phyloP scores from a whole-genome alignment of 2,888 invertebrate genomes.

The Heliconius erato region DNA sequence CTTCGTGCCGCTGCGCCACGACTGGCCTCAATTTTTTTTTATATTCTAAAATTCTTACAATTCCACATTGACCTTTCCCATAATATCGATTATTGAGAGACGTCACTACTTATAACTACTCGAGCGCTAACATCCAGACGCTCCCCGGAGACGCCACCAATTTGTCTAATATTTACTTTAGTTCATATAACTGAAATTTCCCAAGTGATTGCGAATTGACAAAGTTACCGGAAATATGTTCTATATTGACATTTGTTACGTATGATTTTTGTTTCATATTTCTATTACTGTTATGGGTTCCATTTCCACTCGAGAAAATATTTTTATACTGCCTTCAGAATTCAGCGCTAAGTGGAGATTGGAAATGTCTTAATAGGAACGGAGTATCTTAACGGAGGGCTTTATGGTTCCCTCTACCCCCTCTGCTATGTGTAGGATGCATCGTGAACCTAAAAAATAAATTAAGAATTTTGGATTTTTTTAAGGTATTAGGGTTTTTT shows the following conservation, averaged over 20 bases:
- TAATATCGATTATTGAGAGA: neutral
- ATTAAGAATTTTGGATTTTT: too few species aligned
- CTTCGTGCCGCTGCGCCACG: too few species aligned
- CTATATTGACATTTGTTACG: neutral
- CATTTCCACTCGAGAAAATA: too few species aligned
- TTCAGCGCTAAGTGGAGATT: too few species aligned
- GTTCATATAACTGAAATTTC: constrained; percentile 35
- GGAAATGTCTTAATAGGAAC: too few species aligned
- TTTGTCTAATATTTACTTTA: constrained; percentile 36
- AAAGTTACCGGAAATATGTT: constrained; percentile 19
- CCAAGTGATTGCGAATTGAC: constrained; percentile 33
- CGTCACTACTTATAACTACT: neutral
- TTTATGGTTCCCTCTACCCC: too few species aligned
- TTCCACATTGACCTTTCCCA: neutral
- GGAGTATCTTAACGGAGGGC: too few species aligned
- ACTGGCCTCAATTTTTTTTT: neutral
- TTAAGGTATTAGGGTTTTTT: too few species aligned
- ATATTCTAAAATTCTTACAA: neutral
- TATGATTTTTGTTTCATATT: too few species aligned
- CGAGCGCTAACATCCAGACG: constrained; percentile 10
- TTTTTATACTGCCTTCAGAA: too few species aligned
- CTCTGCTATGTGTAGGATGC: too few species aligned
- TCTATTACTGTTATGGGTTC: too few species aligned
- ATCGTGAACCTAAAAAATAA: neutral
- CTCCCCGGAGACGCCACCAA: constrained; percentile 25